Base-by-base conservation (phyloP, 2,888 invertebrate species). In the Drosophila pseudotakahashii region DNA sequence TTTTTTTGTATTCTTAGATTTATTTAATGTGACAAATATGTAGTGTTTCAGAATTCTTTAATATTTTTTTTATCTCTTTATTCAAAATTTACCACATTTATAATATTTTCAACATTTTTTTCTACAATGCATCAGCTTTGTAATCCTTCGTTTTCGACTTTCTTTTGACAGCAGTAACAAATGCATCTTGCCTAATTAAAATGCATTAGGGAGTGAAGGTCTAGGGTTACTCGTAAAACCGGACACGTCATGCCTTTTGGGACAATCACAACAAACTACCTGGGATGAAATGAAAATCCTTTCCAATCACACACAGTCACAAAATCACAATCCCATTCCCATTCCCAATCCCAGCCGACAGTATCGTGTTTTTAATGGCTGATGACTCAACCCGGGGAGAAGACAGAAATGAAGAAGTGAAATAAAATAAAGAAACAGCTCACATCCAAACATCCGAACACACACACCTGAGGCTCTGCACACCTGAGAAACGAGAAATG, bases 401-500 rank as follows among this genome's bases (percentile, higher is more conserved):
- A 55, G 53, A 41, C 55, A 75, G 68, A 75, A 75, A 82, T 84
- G 73, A 82, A 82, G 82, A 87, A 87, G 84, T 82, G 87, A 80
- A 81, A 86, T 86, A 81, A 80, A 81, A 54, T 72, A 67, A 82
- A 79, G 79, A 84, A 82, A 67, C 75, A 64, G 71, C 74, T 71
- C 64, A 71, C 69, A 71, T 48, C 32, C 60, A 68, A 37, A 71
- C 42, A 57, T 26, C 61, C 30, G 53, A 36, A 67, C 85, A 84
- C 81, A 59, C 30, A 57, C 34, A 57, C 42, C 47, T 14, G 30
- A 14, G 47, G 47, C 47, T 47, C 32, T 72, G 79, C 88, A 89
- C 89, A 87, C 87, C 87, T 87, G 87, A 87, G 88, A 85, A 84
- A 88, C 85, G 75, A 80, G 86, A 88, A 88, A 88, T 89, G 89